phyloP scores from a whole-genome alignment of 2,113 vertebrate genomes.

The Setophaga kirtlandii region DNA sequence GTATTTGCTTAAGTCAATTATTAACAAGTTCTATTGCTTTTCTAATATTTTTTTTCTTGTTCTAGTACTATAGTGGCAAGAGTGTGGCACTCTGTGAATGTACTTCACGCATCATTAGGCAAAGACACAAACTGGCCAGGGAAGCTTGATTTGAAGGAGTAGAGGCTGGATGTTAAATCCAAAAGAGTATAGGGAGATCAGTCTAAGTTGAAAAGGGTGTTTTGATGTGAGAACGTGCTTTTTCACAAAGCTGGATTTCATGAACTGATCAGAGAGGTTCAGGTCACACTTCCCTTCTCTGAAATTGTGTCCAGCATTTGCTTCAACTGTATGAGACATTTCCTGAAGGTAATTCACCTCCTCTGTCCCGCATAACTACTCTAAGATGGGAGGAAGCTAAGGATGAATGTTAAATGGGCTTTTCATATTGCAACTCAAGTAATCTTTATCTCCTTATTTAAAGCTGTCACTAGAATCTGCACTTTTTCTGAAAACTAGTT shows the following conservation, averaged over 20 bases:
- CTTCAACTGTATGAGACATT: background rate
- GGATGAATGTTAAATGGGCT: background rate
- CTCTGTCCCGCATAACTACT: background rate
- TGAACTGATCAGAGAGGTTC: background rate
- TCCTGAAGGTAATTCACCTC: background rate
- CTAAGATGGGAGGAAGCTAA: background rate
- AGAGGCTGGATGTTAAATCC: background rate
- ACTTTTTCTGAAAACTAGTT: background rate
- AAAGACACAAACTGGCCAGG: background rate
- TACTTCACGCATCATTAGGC: constrained; percentile 72
- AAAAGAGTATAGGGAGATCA: background rate
- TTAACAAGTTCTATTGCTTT: constrained; percentile 69
- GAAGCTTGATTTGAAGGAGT: background rate
- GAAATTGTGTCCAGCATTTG: background rate
- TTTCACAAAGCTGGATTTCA: background rate
- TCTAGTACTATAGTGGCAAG: constrained; percentile 46
- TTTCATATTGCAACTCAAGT: background rate
- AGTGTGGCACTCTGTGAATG: constrained; percentile 56
- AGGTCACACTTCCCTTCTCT: background rate
- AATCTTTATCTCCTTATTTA: background rate
- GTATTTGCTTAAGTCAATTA: constrained; percentile 76
- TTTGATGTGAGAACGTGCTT: background rate
- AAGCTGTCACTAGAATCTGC: background rate
- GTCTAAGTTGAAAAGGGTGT: background rate
- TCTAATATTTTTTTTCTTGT: constrained; percentile 32